Percentiles rank a stretch among this genome's conserved stretches.
Conservation (phyloP, 2,888 invertebrate genomes). For the Melipona bicolor region DNA sequence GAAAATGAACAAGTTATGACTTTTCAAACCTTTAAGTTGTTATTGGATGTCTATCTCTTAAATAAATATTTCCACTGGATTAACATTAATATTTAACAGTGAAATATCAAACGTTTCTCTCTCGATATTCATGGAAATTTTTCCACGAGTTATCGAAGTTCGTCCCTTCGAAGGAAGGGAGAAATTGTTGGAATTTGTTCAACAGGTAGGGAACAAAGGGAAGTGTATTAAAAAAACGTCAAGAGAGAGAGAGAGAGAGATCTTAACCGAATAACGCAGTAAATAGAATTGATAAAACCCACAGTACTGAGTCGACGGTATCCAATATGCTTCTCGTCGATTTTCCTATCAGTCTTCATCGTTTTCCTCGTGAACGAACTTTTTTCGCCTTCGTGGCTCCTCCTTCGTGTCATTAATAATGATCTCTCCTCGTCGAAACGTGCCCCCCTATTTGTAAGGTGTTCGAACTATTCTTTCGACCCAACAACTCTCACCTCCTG, state of each 20-base stretch:
- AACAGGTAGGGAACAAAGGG: not conserved
- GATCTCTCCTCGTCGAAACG: slow-evolving; percentile 12
- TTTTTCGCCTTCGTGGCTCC: slow-evolving; percentile 19
- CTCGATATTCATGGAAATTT: no score
- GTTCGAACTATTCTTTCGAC: not conserved
- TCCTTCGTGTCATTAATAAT: slow-evolving; percentile 29
- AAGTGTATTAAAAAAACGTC: slow-evolving; percentile 10
- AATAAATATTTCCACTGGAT: no score
- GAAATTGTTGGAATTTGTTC: not conserved
- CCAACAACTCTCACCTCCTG: not conserved
- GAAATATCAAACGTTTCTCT: no score
- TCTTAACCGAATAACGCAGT: slow-evolving; percentile 48
- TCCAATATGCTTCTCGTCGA: slow-evolving; percentile 53
- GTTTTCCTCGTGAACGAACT: slow-evolving; percentile 24
- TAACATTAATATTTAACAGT: no score
- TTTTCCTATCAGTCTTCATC: slow-evolving; percentile 59
- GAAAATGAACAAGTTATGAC: no score
- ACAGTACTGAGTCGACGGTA: slow-evolving; percentile 59
- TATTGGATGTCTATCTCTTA: no score
- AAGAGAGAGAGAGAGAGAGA: not conserved
- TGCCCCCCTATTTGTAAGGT: not conserved
- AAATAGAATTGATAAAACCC: slow-evolving; percentile 71
- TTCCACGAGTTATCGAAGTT: no score
- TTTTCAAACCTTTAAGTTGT: no score
- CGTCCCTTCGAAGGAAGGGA: no score